A percentile compares a stretch with the other conserved stretches of the same genome.
phyloP scores from a whole-genome alignment of 2,888 invertebrate genomes.

The Gnatocerus cornutus region DNA sequence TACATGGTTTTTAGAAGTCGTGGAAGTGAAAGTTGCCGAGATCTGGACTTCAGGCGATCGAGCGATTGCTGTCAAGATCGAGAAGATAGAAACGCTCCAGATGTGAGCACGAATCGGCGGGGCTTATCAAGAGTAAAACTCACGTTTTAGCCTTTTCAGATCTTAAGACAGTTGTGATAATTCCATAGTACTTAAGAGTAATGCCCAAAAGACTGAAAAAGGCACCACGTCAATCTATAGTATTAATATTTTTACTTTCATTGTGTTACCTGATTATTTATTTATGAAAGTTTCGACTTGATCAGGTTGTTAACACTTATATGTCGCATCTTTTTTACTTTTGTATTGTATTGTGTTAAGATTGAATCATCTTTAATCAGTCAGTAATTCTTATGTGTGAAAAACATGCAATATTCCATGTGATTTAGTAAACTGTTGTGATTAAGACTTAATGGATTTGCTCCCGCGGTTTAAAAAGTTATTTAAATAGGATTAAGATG shows the following conservation, averaged over 20 bases:
- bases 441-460: constrained; percentile 35
- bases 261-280: constrained; percentile 5
- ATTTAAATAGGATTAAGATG: not conserved
- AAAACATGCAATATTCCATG: constrained; percentile 45
- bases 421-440: constrained; percentile 46
- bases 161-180: constrained; percentile 44
- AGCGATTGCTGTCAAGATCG: constrained; percentile 9
- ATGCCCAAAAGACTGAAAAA: constrained; percentile 37
- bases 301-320: constrained; percentile 7
- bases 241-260: constrained; percentile 18
- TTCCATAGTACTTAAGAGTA: constrained; percentile 36
- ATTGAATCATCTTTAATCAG: too few species aligned
- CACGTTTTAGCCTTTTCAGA: constrained; percentile 20
- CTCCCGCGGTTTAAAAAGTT: constrained; percentile 16
- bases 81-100: constrained; percentile 13
- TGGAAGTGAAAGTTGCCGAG: constrained; percentile 3
- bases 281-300: not conserved
- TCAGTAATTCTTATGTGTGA: not conserved
- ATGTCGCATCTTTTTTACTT: not conserved
- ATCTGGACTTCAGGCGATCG: not conserved
- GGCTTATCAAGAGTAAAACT: constrained; percentile 23
- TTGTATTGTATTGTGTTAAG: constrained; percentile 15
- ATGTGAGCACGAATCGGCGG: constrained; percentile 8
- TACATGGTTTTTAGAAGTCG: constrained; percentile 18
- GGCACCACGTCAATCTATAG: constrained; percentile 12